Percentiles rank a stretch among this genome's conserved stretches.
Conservation (phyloP, 2,113 vertebrate genomes). For the Archilochus colubris region DNA sequence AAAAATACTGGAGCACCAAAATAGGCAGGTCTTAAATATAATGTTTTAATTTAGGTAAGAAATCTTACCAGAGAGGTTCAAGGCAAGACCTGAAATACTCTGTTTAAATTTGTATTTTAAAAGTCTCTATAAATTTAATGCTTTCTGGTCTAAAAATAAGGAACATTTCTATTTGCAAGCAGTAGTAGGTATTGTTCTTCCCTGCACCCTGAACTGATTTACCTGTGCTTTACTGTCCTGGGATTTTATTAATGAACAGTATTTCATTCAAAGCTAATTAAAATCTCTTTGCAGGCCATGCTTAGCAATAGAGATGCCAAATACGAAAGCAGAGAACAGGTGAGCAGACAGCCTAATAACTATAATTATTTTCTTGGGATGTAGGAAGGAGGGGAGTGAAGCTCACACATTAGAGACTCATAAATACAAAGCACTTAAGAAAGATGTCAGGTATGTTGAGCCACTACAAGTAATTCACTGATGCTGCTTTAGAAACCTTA, state of each 20-base stretch:
- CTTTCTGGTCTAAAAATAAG: constrained; percentile 36
- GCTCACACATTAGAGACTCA: neutral
- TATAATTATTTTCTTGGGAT: constrained; percentile 54
- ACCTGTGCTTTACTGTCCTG: constrained; percentile 57
- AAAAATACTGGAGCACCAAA: no score
- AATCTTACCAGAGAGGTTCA: neutral
- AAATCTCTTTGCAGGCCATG: constrained; percentile 60
- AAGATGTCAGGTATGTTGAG: neutral
- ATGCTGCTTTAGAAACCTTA: neutral
- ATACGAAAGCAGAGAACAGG: constrained; percentile 51
- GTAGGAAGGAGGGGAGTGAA: neutral
- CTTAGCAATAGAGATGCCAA: constrained; percentile 57
- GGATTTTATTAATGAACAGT: constrained; percentile 71
- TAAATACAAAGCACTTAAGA: neutral
- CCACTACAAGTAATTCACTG: neutral
- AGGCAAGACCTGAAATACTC: no score
- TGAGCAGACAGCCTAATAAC: constrained; percentile 64
- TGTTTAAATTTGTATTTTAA: neutral
- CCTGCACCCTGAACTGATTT: constrained; percentile 19
- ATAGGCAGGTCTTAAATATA: neutral
- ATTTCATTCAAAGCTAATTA: constrained; percentile 74
- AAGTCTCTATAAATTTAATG: constrained; percentile 17
- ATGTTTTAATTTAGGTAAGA: neutral
- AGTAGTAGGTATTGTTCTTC: neutral
- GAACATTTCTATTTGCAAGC: constrained; percentile 24